A percentile compares a stretch with the other conserved stretches of the same genome.
These are phyloP conservation scores for Sturmia bella DNA, from an alignment of 2,888 invertebrate genomes.

Conservation along the genomic window DNA sequence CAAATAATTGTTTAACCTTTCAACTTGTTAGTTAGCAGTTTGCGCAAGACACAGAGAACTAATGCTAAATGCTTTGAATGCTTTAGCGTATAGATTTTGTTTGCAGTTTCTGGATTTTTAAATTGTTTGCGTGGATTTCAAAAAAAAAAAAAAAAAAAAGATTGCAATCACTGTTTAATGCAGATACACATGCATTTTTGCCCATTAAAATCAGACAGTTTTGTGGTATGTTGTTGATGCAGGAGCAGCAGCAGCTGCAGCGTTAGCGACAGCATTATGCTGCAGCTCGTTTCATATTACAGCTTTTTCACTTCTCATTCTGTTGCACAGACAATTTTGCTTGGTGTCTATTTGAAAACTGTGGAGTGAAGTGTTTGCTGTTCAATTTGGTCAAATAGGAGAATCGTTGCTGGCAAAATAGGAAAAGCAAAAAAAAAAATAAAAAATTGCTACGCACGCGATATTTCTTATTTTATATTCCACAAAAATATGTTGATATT, in stretches of 20 bases:
- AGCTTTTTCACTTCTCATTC: slow-evolving; percentile 21
- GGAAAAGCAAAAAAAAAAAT: neutral
- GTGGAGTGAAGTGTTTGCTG: slow-evolving; percentile 31
- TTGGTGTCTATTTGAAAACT: slow-evolving; percentile 21
- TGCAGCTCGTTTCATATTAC: slow-evolving; percentile 64
- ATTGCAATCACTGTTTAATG: slow-evolving; percentile 34
- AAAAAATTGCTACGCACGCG: slow-evolving; percentile 65
- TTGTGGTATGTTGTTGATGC: slow-evolving; percentile 44
- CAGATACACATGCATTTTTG: slow-evolving; percentile 1
- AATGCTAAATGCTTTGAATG: slow-evolving; percentile 20
- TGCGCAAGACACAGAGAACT: slow-evolving; percentile 4
- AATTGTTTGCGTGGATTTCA: slow-evolving; percentile 15
- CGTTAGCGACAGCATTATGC: slow-evolving; percentile 22
- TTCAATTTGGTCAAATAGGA: slow-evolving; percentile 44
- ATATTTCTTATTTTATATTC: slow-evolving; percentile 51
- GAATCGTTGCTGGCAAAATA: slow-evolving; percentile 29
- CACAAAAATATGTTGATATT: slow-evolving; percentile 59
- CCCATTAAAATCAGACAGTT: slow-evolving; percentile 34
- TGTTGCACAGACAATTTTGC: slow-evolving; percentile 41
- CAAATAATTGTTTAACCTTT: slow-evolving; percentile 75
- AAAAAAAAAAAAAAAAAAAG: slow-evolving; percentile 18
- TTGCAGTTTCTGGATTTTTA: slow-evolving; percentile 3
- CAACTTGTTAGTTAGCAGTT: slow-evolving; percentile 62
- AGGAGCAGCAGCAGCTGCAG: slow-evolving; percentile 26
- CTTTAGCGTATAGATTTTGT: slow-evolving; percentile 35